Conservation (phyloP, 2,888 invertebrate species). For the Tenthredo amoena region DNA sequence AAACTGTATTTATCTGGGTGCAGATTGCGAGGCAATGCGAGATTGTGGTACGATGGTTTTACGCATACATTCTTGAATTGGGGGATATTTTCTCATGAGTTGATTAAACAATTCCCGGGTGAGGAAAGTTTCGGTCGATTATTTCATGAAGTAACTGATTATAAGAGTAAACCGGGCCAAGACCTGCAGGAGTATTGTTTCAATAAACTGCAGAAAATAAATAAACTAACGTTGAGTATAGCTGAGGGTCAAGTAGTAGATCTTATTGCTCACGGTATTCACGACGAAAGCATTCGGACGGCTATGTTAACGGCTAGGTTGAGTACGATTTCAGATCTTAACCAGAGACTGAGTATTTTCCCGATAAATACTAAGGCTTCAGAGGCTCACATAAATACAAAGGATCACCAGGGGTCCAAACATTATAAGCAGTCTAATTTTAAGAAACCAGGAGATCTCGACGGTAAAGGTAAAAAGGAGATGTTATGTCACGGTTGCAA, state of each 20-base stretch:
- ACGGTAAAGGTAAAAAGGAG: slow-evolving; percentile 26
- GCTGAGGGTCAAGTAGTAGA: slow-evolving; percentile 46
- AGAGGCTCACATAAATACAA: neutral
- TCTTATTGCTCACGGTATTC: slow-evolving; percentile 45
- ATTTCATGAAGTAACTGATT: slow-evolving; percentile 42
- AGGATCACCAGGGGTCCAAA: neutral
- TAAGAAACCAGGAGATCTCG: slow-evolving; percentile 20
- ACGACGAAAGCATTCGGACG: slow-evolving; percentile 53
- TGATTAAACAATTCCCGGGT: slow-evolving; percentile 56
- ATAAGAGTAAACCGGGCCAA: slow-evolving; percentile 51
- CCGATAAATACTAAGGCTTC: neutral
- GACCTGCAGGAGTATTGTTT: slow-evolving; percentile 46
- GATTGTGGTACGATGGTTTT: slow-evolving; percentile 58
- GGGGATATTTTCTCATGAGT: slow-evolving; percentile 54
- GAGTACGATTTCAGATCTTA: slow-evolving; percentile 56
- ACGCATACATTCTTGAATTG: slow-evolving; percentile 45
- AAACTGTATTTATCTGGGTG: slow-evolving; percentile 56
- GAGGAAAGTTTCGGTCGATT: slow-evolving; percentile 56
- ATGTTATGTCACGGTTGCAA: slow-evolving; percentile 22
- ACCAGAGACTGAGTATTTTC: slow-evolving; percentile 50
- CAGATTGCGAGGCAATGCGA: slow-evolving; percentile 57
- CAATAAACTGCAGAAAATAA: slow-evolving; percentile 53
- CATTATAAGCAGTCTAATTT: neutral
- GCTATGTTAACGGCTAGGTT: slow-evolving; percentile 46
- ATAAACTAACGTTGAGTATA: slow-evolving; percentile 48